These are phyloP conservation scores for Drosophila niveifrons DNA, from an alignment of 2,888 invertebrate genomes.

Conservation along the genomic window DNA sequence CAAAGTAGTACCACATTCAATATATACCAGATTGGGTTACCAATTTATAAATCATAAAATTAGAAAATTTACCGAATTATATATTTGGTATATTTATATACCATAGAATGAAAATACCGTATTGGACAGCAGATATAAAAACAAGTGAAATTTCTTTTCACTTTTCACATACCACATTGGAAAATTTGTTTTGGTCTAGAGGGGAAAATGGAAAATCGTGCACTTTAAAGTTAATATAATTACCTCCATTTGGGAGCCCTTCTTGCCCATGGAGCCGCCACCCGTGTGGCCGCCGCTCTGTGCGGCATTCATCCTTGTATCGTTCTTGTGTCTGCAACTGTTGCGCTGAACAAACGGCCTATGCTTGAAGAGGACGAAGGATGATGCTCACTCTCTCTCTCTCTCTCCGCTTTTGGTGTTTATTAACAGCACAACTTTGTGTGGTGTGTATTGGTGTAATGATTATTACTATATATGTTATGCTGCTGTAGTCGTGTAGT, in stretches of 20 bases:
- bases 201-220: conserved; percentile 4
- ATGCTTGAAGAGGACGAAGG: not conserved
- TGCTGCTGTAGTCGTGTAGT: not conserved
- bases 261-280: conserved; percentile 84
- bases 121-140: no score
- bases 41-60: no score
- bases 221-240: conserved; percentile 69
- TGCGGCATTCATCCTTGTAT: conserved; percentile 84
- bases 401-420: not conserved
- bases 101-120: no score
- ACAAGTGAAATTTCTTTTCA: no score
- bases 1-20: no score
- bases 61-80: no score
- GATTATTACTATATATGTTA: conserved; percentile 35
- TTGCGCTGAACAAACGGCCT: not conserved
- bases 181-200: not conserved
- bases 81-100: no score
- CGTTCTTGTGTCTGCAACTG: conserved; percentile 19
- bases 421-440: not conserved
- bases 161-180: conserved; percentile 2
- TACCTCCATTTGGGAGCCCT: conserved; percentile 86
- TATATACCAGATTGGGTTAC: no score
- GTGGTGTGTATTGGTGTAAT: conserved; percentile 31
- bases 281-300: conserved; percentile 85
- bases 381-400: no score